Evolutionary conservation across 2,797 vertebrate genomes (phyloP).

Genomic region (Pantherophis alleghaniensis): DNA sequence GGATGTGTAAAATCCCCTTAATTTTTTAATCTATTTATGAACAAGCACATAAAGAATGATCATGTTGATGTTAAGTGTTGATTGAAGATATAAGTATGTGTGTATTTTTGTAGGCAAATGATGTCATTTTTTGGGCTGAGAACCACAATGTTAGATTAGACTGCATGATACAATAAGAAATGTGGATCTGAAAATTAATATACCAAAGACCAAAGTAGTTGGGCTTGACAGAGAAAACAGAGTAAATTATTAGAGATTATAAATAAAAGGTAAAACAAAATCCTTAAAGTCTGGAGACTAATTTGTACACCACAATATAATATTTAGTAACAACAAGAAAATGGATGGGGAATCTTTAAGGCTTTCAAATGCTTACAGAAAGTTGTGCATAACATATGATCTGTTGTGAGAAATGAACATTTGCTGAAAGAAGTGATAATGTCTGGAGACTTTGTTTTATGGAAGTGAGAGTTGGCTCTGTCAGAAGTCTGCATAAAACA

Average conservation of each 20-base stretch:
- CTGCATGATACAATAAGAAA: neutral
- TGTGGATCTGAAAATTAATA: neutral
- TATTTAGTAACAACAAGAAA: neutral
- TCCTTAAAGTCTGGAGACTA: neutral
- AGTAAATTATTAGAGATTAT: neutral
- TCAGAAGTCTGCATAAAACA: neutral
- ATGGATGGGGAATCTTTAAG: neutral
- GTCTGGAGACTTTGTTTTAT: neutral
- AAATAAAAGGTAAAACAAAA: neutral
- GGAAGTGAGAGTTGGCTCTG: neutral
- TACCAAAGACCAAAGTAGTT: neutral
- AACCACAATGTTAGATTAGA: neutral
- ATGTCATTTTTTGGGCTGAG: neutral
- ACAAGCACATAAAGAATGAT: neutral
- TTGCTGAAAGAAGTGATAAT: neutral
- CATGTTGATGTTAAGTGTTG: neutral
- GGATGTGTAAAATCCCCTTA: neutral
- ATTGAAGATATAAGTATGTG: neutral
- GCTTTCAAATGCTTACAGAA: neutral
- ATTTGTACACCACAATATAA: neutral
- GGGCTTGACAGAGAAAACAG: neutral
- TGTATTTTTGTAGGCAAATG: neutral
- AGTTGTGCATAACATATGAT: neutral
- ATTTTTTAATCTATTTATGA: neutral
- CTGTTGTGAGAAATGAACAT: neutral